A percentile compares a stretch with the other conserved stretches of the same genome.
phyloP scores from a whole-genome alignment of 2,888 invertebrate genomes.

The Melitaea athalia region DNA sequence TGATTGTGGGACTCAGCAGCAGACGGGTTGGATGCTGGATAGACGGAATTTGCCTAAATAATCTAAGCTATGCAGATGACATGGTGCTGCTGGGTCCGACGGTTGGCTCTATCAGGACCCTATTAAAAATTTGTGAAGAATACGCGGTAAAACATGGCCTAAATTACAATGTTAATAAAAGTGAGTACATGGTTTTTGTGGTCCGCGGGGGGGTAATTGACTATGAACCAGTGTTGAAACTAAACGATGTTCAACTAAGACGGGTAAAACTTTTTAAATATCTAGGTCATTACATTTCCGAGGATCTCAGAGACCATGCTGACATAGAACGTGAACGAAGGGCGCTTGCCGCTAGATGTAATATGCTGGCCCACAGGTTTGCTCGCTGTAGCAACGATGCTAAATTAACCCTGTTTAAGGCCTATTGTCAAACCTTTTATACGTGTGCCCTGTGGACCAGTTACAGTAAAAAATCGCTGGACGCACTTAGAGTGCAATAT shows the following conservation, averaged over 20 bases:
- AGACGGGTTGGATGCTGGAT: constrained; percentile 23
- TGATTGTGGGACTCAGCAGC: constrained; percentile 30
- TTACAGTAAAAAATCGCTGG: no score
- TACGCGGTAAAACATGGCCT: background rate
- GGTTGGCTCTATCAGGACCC: background rate
- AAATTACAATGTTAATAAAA: background rate
- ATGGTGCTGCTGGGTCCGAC: background rate
- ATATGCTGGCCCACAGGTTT: constrained; percentile 31
- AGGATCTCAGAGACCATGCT: background rate
- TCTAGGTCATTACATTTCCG: background rate
- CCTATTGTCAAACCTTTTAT: constrained; percentile 9
- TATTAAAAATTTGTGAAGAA: background rate
- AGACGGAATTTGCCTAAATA: constrained; percentile 19
- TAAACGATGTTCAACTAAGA: background rate
- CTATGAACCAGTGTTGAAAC: background rate
- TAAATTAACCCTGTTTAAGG: constrained; percentile 12
- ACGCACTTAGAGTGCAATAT: constrained; percentile 12
- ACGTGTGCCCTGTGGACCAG: constrained; percentile 5
- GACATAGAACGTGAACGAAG: constrained; percentile 35
- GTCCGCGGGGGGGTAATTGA: background rate
- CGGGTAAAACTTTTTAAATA: background rate
- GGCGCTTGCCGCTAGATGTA: constrained; percentile 29
- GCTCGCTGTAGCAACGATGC: background rate
- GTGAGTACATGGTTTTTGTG: background rate
- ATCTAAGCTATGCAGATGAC: constrained; percentile 3